Base-by-base conservation (phyloP, 1,140 invertebrate species). In the Conopomorpha cramerella region DNA sequence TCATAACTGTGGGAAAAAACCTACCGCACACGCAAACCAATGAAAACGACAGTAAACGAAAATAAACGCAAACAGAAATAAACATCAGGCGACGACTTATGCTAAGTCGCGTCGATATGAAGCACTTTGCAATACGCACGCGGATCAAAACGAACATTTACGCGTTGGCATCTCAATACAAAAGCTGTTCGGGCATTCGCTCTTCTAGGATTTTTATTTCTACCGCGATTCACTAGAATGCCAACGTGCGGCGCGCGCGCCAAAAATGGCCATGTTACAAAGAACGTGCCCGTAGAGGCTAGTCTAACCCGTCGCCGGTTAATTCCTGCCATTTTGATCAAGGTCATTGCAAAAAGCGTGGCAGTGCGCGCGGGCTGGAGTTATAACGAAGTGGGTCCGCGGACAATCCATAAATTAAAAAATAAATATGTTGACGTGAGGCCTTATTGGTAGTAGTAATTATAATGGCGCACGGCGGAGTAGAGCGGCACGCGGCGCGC, bases 381-480 rank as follows among this genome's bases (percentile, higher is more conserved):
- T 36, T 49, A 64, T 68, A 71, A 66, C 59, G 51, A 65, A 57
- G 55, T 62, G 39, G 41, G 50, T 58, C 55, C 57, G 51, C 41
- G 51, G 50, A 45, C 45, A 55, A 64, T 61, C 59, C 62, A 55
- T 63, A 65, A 57, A 55, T 55, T 58, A 43, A 70, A 70, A 70
- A 66, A 62, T 56, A 68, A 66, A 59, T 60, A 71, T 57, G 57
- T 73, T 56, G 65, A 62, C 55, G 49, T 55, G 59, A 58, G 61
- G 56, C 58, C 59, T 63, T 70, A 70, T 61, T 60, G 65, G 63
- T 66, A 41, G 54, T 61, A 57, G 65, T 63, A 70, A 73, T 73
- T 73, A 73, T 62, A 48, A 52, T 61, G 61, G 63, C 55, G 55
- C 57, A 52, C 38, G 48, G 51, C 47, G 4, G 19, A 4, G n/a